phyloP scores from a whole-genome alignment of 2,797 vertebrate species.

The Malacoraja senta region DNA sequence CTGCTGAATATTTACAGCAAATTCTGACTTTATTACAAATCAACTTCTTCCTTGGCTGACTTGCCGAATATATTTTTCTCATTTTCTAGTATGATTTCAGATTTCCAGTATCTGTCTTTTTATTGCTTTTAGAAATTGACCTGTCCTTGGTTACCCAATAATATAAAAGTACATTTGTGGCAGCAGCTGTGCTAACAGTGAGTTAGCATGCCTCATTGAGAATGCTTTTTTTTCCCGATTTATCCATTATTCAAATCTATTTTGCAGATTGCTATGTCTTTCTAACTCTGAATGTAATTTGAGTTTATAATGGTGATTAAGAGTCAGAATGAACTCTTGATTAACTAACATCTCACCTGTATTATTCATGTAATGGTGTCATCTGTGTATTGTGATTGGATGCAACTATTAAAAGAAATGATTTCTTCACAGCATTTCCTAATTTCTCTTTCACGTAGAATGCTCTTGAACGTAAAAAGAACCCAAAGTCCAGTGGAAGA shows the following conservation, averaged over 20 bases:
- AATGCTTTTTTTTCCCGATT: neutral
- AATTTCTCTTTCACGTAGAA: conserved; percentile 57
- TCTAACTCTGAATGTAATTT: neutral
- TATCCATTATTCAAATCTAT: neutral
- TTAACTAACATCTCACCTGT: neutral
- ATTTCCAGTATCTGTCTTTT: too few species aligned
- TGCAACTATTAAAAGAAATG: neutral
- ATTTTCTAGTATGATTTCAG: too few species aligned
- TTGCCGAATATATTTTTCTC: too few species aligned
- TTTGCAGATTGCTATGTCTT: neutral
- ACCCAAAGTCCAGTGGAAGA: conserved; percentile 69
- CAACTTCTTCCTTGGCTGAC: too few species aligned
- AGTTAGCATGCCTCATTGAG: neutral
- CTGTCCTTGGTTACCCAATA: neutral
- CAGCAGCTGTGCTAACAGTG: neutral
- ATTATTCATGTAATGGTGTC: neutral
- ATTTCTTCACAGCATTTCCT: neutral
- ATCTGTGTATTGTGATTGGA: neutral
- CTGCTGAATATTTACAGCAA: too few species aligned
- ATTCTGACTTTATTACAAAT: too few species aligned
- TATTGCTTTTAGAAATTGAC: neutral
- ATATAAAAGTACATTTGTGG: neutral
- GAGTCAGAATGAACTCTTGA: neutral
- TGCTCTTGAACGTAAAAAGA: conserved; percentile 86
- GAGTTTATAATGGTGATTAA: neutral